A percentile compares a stretch with the other conserved stretches of the same genome.
These are phyloP conservation scores for Suricata suricatta DNA, from an alignment of 2,113 vertebrate species.

Conservation along the genomic window DNA sequence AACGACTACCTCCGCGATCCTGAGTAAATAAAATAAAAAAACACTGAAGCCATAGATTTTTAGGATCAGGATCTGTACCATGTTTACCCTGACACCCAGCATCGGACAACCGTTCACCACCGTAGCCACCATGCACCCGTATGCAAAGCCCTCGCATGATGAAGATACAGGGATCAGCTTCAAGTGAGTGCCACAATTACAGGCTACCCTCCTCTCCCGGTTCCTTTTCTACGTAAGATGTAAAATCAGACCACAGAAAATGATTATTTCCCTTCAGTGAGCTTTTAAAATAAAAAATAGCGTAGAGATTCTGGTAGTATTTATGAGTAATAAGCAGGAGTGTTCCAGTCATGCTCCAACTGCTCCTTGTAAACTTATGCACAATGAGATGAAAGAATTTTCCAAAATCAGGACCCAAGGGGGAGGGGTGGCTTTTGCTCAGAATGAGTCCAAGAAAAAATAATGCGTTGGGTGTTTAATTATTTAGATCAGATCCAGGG, in stretches of 20 bases:
- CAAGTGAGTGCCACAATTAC: not conserved
- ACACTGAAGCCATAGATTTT: not conserved
- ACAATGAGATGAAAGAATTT: constrained; percentile 6
- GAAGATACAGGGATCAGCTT: not conserved
- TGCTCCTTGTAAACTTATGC: not conserved
- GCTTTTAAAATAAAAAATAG: not conserved
- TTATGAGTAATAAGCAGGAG: not conserved
- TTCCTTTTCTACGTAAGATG: not conserved
- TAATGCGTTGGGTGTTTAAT: not conserved
- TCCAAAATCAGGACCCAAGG: not conserved
- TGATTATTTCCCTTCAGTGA: not conserved
- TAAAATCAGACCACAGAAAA: not conserved
- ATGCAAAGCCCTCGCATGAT: constrained; percentile 46
- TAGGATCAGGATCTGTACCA: constrained; percentile 8
- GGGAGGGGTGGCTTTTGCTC: not conserved
- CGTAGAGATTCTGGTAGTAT: not conserved
- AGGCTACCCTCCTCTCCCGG: not conserved
- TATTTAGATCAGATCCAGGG: constrained; percentile 15
- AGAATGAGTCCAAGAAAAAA: not conserved
- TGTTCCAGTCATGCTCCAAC: not conserved
- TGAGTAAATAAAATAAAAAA: not conserved
- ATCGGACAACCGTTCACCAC: constrained; percentile 36
- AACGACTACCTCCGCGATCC: not conserved
- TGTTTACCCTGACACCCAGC: not conserved
- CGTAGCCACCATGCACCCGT: not conserved